Conservation (phyloP, 2,797 vertebrate species). For the Periparus ater region DNA sequence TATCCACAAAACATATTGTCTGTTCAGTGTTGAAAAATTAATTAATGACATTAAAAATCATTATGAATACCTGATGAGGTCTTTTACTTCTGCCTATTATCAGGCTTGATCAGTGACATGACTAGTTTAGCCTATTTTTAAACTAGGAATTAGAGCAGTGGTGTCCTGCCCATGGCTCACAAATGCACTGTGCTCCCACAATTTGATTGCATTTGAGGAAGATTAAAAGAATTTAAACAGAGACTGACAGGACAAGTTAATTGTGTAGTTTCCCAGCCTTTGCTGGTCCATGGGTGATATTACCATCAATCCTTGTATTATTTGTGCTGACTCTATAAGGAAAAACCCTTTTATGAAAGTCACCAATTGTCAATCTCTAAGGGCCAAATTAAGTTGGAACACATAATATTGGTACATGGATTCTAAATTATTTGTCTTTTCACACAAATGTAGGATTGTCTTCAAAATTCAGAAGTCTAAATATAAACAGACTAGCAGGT, state of each 20-base stretch:
- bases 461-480: neutral
- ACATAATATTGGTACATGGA: neutral
- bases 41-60: neutral
- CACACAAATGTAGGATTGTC: neutral
- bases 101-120: neutral
- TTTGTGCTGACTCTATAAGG: neutral
- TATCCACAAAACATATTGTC: neutral
- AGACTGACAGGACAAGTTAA: neutral
- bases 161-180: neutral
- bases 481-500: neutral
- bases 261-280: neutral
- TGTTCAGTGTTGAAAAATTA: neutral
- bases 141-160: neutral
- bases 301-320: neutral
- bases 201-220: neutral
- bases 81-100: neutral
- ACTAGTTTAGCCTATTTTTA: neutral
- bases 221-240: neutral
- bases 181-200: neutral
- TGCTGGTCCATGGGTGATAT: neutral
- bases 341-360: neutral
- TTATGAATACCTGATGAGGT: neutral
- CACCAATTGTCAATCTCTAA: neutral
- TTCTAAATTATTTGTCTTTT: neutral
- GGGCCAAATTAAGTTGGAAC: neutral